A percentile compares a stretch with the other conserved stretches of the same genome.
phyloP scores from a whole-genome alignment of 2,113 vertebrate species.

The Bos indicus region DNA sequence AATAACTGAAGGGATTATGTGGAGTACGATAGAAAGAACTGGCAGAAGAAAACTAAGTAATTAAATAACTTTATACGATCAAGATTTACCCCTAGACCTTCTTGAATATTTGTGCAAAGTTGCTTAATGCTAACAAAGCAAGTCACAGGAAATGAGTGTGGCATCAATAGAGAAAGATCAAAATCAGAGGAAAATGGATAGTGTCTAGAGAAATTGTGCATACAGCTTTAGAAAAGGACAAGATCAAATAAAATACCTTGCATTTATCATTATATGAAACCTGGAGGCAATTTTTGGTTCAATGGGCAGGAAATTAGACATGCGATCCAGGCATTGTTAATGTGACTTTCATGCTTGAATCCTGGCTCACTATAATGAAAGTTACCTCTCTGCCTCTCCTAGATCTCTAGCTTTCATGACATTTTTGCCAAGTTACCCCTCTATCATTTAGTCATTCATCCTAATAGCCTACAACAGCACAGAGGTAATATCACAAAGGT shows the following conservation, averaged over 20 bases:
- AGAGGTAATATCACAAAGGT: conserved; percentile 23
- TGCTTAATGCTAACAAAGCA: conserved; percentile 25
- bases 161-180: conserved; percentile 10
- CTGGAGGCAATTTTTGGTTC: conserved; percentile 55
- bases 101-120: not conserved
- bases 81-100: not conserved
- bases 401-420: conserved; percentile 27
- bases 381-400: not conserved
- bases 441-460: conserved; percentile 19
- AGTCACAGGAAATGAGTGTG: conserved; percentile 15
- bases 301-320: conserved; percentile 58
- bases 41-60: not conserved
- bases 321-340: not conserved
- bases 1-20: not conserved
- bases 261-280: conserved; percentile 28
- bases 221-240: not conserved
- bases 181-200: conserved; percentile 45
- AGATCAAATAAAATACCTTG: not conserved
- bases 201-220: not conserved
- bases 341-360: conserved; percentile 36
- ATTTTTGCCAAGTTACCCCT: not conserved
- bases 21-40: not conserved
- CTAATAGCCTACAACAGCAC: not conserved
- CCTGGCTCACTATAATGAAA: conserved; percentile 19
- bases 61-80: not conserved